Base-by-base conservation (phyloP, 92 coral and sea anemone species). In the Umimayanthus kanabou region DNA sequence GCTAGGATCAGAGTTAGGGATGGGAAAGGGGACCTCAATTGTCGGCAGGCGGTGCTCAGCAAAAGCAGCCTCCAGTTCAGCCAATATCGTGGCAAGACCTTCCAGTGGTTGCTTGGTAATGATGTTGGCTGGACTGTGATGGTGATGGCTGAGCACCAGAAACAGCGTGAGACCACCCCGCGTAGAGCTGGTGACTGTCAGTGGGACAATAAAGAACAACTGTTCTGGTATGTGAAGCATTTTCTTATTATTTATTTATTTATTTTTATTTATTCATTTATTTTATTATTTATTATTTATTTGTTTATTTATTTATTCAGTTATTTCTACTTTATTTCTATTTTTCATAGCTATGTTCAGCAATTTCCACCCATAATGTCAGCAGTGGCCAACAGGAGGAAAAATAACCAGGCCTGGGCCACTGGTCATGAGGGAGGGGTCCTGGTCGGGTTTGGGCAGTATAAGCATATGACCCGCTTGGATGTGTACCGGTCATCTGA, bases 71-170 rank as follows among this genome's bases (percentile, higher is more conserved):
- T 87, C 25, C 90, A 87, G 82, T 90, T 90, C 67, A 88, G 90
- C 42, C 81, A 70, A 72, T 90, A 90, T 39, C 70, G 80, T 29
- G 88, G 91, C 39, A 90, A 90, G 70, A 88, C 80, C 85, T 90
- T 87, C 10, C 3, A 80, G 3, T 90, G 93, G 93, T 73, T 90
- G 39, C 81, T 90, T 78, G 30, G 65, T 40, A 81, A 81, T 66
- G 93, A 90, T 80, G 91, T 88, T 18, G 93, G 93, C 37, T 90
- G 88, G 83, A 80, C 91, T 33, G 86, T 72, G 33, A 87, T 91
- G 91, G 61, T 88, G 18, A 82, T 91, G 93, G 85, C 92, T 18
- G 90, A 20, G 55, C 87, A 87, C 80, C 87, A 66, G n/a, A 88
- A 82, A 33, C 61, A 77, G 9, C 22, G 84, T 1, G 58, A 71